Conservation (phyloP, 2,888 invertebrate genomes). For the Epinotia brunnichana region DNA sequence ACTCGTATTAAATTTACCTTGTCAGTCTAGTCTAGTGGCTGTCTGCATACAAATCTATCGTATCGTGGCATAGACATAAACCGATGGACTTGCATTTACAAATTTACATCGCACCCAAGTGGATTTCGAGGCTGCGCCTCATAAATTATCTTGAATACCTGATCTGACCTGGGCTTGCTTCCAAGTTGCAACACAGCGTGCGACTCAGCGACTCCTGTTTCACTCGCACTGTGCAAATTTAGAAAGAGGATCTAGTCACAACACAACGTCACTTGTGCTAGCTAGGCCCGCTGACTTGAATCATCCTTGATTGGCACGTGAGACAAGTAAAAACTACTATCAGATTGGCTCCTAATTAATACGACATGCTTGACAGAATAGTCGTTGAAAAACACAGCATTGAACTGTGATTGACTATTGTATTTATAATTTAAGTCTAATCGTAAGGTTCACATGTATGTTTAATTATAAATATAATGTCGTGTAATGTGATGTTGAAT, state of each 20-base stretch:
- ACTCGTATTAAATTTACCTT: slow-evolving; percentile 42
- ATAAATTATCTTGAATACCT: not conserved
- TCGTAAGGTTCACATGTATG: too few species aligned
- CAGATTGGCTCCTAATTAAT: too few species aligned
- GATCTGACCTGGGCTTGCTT: not conserved
- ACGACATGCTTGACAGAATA: too few species aligned
- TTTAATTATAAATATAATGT: too few species aligned
- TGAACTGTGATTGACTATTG: too few species aligned
- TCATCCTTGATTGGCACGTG: too few species aligned
- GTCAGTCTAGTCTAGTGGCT: slow-evolving; percentile 36
- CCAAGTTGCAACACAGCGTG: not conserved
- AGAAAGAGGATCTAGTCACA: not conserved
- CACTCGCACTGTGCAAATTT: not conserved
- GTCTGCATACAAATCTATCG: slow-evolving; percentile 43
- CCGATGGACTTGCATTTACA: not conserved
- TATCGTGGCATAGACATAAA: slow-evolving; percentile 14
- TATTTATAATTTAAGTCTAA: too few species aligned
- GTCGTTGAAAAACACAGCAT: too few species aligned
- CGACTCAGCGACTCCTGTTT: not conserved
- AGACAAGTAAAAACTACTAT: too few species aligned
- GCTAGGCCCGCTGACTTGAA: too few species aligned
- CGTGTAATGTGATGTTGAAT: too few species aligned
- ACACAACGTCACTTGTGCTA: too few species aligned
- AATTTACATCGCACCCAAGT: not conserved
- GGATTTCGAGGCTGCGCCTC: not conserved